Evolutionary conservation across 2,113 vertebrate species (phyloP), one percentile per base, ranked within the genome.

Genomic region (Entomyzon cyanotis): DNA sequence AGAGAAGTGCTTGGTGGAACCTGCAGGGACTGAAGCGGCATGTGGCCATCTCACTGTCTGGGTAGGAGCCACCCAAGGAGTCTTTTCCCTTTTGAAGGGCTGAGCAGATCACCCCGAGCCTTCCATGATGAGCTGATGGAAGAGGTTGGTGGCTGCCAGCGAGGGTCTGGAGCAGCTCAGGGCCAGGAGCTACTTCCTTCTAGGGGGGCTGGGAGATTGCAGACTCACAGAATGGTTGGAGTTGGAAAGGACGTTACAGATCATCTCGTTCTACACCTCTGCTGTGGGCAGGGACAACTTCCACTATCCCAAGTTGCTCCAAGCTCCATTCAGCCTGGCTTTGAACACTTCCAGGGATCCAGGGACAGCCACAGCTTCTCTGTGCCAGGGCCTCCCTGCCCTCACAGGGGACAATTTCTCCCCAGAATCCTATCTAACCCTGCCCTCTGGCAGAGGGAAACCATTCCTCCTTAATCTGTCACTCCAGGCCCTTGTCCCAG

Each of bases 401-500:
- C 5, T 25, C 24, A 24, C 13, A 49, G 19, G 2, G 1, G 41
- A 15, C 0, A 88, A 25, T 2, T 31, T 0, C 41, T 49, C 5
- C 14, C 30, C 25, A 41, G 1, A 47, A 25, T 24, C 24, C 42
- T 28, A 55, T 12, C 49, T 4, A 15, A 42, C 42, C 16, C 42
- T 42, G 42, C 42, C 42, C 42, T 42, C 16, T 42, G 14, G 13
- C 42, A 42, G 42, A 16, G 42, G 42, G 42, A 42, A 42, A 16
- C 42, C 42, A 42, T 42, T 42, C 42, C 42, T 42, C 16, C 42
- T 42, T 42, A 42, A 16, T 15, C 42, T 42, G 42, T 14, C 42
- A 42, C 16, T 42, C 42, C 42, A 42, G 42, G 42, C 42, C 42
- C 42, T 42, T 42, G 42, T 42, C 42, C 42, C 42, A 42, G 16